Conservation (phyloP, 2,888 invertebrate species). For the Drosophila nr. perissopoda region DNA sequence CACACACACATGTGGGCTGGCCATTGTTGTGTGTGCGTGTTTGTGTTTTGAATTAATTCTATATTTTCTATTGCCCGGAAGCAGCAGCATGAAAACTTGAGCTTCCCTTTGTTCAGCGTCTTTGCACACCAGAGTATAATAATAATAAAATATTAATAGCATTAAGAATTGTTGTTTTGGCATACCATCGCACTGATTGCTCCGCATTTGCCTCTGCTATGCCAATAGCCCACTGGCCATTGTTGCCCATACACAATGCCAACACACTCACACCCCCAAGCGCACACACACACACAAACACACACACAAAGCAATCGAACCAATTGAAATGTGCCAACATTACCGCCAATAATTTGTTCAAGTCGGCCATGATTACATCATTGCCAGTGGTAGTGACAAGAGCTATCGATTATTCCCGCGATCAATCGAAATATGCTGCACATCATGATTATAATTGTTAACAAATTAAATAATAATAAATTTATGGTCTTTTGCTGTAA, state of each 20-base stretch:
- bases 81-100: slow-evolving; percentile 46
- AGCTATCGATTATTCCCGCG: slow-evolving; percentile 39
- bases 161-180: slow-evolving; percentile 60
- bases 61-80: slow-evolving; percentile 58
- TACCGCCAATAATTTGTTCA: slow-evolving; percentile 64
- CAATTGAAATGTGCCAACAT: slow-evolving; percentile 61
- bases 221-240: slow-evolving; percentile 35
- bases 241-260: slow-evolving; percentile 23
- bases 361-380: slow-evolving; percentile 56
- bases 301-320: not conserved
- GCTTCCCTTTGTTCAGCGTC: slow-evolving; percentile 55
- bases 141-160: slow-evolving; percentile 75
- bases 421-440: slow-evolving; percentile 23
- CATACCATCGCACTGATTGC: slow-evolving; percentile 47
- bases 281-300: slow-evolving; percentile 1
- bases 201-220: slow-evolving; percentile 34
- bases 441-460: not conserved
- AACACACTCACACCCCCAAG: not conserved
- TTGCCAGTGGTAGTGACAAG: slow-evolving; percentile 20
- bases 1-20: not conserved
- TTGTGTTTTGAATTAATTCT: slow-evolving; percentile 46
- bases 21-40: slow-evolving; percentile 37
- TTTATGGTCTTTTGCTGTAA: not conserved
- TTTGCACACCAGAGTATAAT: slow-evolving; percentile 59
- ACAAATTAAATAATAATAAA: too few relatives aligned